Conservation (phyloP, 2,797 vertebrate species). For the Rhinatrema bivittatum region DNA sequence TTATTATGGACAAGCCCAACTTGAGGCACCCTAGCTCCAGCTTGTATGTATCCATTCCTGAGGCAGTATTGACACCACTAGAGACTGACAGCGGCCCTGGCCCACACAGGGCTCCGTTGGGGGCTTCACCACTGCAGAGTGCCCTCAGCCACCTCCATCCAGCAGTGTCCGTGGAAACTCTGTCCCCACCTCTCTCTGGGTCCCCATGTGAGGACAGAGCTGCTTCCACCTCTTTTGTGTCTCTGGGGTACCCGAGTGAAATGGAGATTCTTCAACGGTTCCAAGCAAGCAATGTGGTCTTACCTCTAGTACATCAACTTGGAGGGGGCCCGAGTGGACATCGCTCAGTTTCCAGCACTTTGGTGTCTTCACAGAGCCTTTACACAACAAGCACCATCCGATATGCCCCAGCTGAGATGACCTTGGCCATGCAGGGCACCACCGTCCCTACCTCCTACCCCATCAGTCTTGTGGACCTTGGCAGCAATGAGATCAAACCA, state of each 20-base stretch:
- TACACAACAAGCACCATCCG: slow-evolving; percentile 83
- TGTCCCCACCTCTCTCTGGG: slow-evolving; percentile 60
- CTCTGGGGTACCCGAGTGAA: slow-evolving; percentile 33
- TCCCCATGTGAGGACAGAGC: slow-evolving; percentile 64
- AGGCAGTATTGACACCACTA: slow-evolving; percentile 49
- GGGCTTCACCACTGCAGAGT: slow-evolving; percentile 61
- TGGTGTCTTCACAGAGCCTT: slow-evolving; percentile 44
- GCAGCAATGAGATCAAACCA: slow-evolving; percentile 53
- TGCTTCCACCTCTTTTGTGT: slow-evolving; percentile 64
- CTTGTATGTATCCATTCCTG: slow-evolving; percentile 42
- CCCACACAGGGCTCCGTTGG: slow-evolving; percentile 54
- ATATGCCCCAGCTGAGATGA: slow-evolving; percentile 77
- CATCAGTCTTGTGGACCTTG: slow-evolving; percentile 55
- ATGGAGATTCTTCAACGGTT: slow-evolving; percentile 27
- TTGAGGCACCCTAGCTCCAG: background rate
- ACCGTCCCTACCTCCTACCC: slow-evolving; percentile 42
- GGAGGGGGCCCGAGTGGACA: no score
- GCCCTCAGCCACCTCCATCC: slow-evolving; percentile 2
- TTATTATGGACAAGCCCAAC: background rate
- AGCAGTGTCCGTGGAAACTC: background rate
- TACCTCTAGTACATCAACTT: slow-evolving; percentile 63
- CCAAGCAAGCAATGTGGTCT: slow-evolving; percentile 62
- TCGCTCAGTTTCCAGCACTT: background rate
- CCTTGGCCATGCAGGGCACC: slow-evolving; percentile 52
- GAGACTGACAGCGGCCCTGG: slow-evolving; percentile 25